Conservation (phyloP, 2,797 vertebrate species). For the Limnodromus scolopaceus region DNA sequence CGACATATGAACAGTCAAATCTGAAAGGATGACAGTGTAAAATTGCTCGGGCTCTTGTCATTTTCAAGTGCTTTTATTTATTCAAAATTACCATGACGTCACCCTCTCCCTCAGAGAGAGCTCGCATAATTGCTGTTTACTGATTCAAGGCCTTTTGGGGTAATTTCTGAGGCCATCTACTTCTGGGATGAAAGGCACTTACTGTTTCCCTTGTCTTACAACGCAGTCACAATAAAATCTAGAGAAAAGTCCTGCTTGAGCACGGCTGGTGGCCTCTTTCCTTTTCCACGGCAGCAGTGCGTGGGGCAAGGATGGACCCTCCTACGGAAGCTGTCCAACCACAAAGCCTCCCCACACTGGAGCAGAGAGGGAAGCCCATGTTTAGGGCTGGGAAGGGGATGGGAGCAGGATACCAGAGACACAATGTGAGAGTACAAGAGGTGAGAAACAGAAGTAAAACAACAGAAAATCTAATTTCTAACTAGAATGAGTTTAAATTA, state of each 20-base stretch:
- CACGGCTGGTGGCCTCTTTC: background rate
- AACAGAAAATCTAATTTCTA: background rate
- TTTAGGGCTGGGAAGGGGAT: background rate
- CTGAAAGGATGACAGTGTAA: conserved; percentile 31
- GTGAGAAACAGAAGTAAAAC: background rate
- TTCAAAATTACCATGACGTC: conserved; percentile 51
- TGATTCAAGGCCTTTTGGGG: conserved; percentile 15
- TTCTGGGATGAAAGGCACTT: background rate
- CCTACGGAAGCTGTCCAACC: background rate
- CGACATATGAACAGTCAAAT: background rate
- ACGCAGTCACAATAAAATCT: background rate
- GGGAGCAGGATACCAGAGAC: background rate
- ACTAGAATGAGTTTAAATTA: background rate
- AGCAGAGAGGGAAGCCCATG: background rate
- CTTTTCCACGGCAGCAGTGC: fast-evolving
- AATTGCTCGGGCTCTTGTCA: background rate
- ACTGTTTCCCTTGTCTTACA: background rate
- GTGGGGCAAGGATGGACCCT: background rate
- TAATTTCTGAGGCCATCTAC: conserved; percentile 10
- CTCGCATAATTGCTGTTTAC: conserved; percentile 39
- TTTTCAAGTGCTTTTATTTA: conserved; percentile 51
- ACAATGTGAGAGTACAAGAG: background rate
- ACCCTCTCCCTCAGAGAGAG: background rate
- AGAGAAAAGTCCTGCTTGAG: background rate
- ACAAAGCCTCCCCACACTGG: background rate